Evolutionary conservation across 1,140 invertebrate species (phyloP).

Genomic region (Paralvinella palmiformis): DNA sequence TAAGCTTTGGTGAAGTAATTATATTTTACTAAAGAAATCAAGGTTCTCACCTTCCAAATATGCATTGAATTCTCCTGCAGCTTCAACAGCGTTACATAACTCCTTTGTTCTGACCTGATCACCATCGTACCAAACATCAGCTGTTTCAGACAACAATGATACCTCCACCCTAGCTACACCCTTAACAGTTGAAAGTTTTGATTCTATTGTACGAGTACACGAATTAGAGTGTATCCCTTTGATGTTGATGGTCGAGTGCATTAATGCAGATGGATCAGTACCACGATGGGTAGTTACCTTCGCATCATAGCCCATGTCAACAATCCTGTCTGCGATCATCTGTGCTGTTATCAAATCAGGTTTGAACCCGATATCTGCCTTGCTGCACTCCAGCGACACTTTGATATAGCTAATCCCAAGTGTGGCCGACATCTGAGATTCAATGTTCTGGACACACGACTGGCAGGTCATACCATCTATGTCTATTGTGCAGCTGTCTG

Average conservation of each 20-base stretch:
- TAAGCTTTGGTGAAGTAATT: no score
- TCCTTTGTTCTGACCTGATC: constrained; percentile 23
- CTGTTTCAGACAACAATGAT: not conserved
- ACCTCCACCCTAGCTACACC: not conserved
- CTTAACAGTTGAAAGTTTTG: constrained; percentile 24
- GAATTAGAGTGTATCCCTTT: constrained; percentile 46
- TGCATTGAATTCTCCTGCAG: constrained; percentile 28
- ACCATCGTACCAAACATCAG: not conserved
- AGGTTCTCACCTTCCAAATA: not conserved
- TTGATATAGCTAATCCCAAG: constrained; percentile 38
- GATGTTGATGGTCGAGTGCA: constrained; percentile 25
- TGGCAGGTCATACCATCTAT: constrained; percentile 51
- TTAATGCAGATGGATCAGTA: not conserved
- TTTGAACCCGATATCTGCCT: constrained; percentile 37
- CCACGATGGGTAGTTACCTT: not conserved
- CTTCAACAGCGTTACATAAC: constrained; percentile 35
- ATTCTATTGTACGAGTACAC: constrained; percentile 43
- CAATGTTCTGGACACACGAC: constrained; percentile 49
- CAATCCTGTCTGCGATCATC: constrained; percentile 37
- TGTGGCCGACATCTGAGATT: constrained; percentile 30
- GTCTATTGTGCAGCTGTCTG: constrained; percentile 14
- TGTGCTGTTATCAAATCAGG: constrained; percentile 26
- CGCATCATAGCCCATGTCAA: constrained; percentile 46
- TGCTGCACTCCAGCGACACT: constrained; percentile 38
- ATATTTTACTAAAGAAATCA: no score